Evolutionary conservation across 30 jellyfish, hydroid and myxozoan species (phyloP), one percentile per base, ranked within the genome.

Genomic region (Mastigias papua): DNA sequence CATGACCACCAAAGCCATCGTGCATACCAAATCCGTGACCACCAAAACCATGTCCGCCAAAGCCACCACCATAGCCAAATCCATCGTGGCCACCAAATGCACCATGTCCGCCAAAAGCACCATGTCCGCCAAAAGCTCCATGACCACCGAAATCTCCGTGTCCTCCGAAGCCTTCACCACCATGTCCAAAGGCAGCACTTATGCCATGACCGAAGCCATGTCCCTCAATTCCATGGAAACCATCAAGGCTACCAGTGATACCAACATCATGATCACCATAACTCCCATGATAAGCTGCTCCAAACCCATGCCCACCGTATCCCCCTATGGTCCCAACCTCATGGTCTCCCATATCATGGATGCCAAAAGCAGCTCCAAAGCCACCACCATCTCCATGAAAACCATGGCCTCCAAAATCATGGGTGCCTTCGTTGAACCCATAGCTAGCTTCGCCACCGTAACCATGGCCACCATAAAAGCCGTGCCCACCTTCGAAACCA

Each of bases 1-100:
- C 93, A 84, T 69, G 93, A 23, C 87, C 93, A 32, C 87, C 92
- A 61, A 57, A 23, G 11, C 93, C 86, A n/a, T 73, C 90, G 11
- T 48, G 79, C 15, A 77, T 78, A 21, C 77, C 89, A 78, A 23
- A 65, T 13, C 82, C 85, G n/a, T n/a, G n/a, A n/a, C n/a, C n/a
- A n/a, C n/a, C n/a, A n/a, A n/a, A n/a, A 2, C 90, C 96, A 50
- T 16, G 33, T 4, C 90, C 90, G 13, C 90, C 96, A 70, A 37
- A 69, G 2, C 73, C 73, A 23, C 80, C 92, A 35, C 28, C 22
- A 28, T 78, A 74, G 75, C 91, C 90, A 80, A 27, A 33, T 28
- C 92, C 92, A 48, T 66, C 92, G 28, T 31, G 51, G 31, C 90
- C 90, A n/a, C 51, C 60, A 27, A 34, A 79, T 25, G 76, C 91